phyloP scores from a whole-genome alignment of 2,888 invertebrate species.

The Abrostola tripartita region DNA sequence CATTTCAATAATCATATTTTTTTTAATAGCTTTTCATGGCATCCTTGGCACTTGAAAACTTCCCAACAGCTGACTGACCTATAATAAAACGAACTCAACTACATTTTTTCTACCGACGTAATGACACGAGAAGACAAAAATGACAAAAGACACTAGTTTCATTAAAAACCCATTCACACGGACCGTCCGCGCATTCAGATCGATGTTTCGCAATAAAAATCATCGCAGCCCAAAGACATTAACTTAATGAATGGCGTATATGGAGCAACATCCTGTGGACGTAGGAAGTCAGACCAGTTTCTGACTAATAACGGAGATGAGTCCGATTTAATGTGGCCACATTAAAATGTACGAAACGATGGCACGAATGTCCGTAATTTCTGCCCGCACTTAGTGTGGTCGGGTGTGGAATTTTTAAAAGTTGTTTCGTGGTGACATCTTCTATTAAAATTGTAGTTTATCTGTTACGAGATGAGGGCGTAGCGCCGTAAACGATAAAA shows the following conservation, averaged over 20 bases:
- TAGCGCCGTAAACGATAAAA: background rate
- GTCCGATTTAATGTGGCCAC: conserved; percentile 62
- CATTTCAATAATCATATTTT: no score
- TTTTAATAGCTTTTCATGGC: no score
- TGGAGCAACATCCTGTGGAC: conserved; percentile 84
- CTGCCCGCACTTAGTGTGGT: conserved; percentile 71
- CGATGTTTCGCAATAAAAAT: conserved; percentile 78
- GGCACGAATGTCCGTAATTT: conserved; percentile 73
- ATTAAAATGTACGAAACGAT: conserved; percentile 57
- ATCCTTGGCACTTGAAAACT: no score
- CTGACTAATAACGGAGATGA: conserved; percentile 82
- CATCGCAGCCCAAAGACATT: conserved; percentile 74
- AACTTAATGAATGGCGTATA: conserved; percentile 82
- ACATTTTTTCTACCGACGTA: conserved; percentile 11
- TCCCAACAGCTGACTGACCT: no score
- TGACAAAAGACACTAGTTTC: conserved; percentile 48
- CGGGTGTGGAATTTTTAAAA: conserved; percentile 29
- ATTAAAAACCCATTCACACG: conserved; percentile 55
- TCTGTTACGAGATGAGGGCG: background rate
- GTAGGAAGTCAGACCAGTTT: conserved; percentile 83
- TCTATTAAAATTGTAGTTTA: conserved; percentile 3
- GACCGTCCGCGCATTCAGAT: conserved; percentile 58
- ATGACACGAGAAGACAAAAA: conserved; percentile 23
- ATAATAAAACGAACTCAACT: background rate
- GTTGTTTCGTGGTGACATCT: conserved; percentile 11